These are phyloP conservation scores for Hermodice carunculata DNA, from an alignment of 2,888 invertebrate species.

Conservation along the genomic window DNA sequence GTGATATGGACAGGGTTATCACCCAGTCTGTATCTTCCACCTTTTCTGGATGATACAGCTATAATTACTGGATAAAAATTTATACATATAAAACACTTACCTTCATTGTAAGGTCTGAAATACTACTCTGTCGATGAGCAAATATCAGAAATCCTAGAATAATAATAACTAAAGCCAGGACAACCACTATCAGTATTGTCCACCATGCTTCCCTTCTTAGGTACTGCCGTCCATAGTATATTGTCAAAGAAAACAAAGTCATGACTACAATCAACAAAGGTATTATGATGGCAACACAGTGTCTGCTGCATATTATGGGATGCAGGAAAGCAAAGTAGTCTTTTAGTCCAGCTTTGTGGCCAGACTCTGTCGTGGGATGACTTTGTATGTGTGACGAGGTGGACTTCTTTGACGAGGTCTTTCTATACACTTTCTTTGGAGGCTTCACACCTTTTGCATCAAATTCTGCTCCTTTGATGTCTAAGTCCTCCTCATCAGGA, in stretches of 20 bases:
- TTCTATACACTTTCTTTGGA: neutral
- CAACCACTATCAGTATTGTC: conserved; percentile 2
- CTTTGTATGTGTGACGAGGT: neutral
- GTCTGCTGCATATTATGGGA: neutral
- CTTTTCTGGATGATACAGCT: no score
- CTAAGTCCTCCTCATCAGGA: conserved; percentile 8
- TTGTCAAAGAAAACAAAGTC: no score
- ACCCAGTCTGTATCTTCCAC: no score
- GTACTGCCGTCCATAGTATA: neutral
- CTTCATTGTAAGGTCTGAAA: conserved; percentile 10
- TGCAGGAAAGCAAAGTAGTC: neutral
- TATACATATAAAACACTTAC: conserved; percentile 8
- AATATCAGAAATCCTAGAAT: conserved; percentile 9
- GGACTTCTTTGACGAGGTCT: neutral
- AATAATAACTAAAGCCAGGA: conserved; percentile 1
- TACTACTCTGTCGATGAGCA: conserved; percentile 12
- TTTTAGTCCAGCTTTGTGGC: neutral
- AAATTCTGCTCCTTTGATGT: neutral
- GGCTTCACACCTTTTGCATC: neutral
- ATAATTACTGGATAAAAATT: no score
- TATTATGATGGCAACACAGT: no score
- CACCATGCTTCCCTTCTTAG: conserved; percentile 9
- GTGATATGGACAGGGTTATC: no score
- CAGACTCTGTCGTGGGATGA: neutral
- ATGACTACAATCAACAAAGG: no score